Base-by-base conservation (phyloP, 2,888 invertebrate species). In the Lasioglossum calceatum region DNA sequence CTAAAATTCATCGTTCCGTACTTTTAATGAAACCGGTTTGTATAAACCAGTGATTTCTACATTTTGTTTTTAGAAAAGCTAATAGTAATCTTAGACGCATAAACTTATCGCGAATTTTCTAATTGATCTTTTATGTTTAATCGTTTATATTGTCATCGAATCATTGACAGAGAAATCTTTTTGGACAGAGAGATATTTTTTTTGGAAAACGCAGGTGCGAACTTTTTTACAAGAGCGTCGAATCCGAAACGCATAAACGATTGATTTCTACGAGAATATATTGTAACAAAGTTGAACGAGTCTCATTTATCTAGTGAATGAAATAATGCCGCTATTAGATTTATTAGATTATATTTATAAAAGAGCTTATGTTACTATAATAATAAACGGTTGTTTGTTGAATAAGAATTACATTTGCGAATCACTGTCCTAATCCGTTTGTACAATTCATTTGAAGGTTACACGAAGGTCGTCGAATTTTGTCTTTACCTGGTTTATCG, bases 311-410 rank as follows among this genome's bases (percentile, higher is more conserved):
- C 36, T 84, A 82, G 77, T 58, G 47, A 76, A 82, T 79, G 10
- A 67, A 77, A 54, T 67, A 23, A 61, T 81, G 47, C 75, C 76
- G 80, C 47, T 82, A 73, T 72, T 85, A 84, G 85, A 82, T 89
- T 75, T 89, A 86, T 87, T 91, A 90, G 81, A 85, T 76, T 86
- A 77, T 91, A 90, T 86, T 88, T 82, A 79, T 67, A 67, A 81
- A 71, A 84, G 64, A 84, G 74, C 77, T 81, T 84, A 87, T 87
- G 72, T 86, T 84, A 84, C 44, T 84, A 64, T 88, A 86, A 81
- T 77, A 91, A 90, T 90, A 91, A 90, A 89, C 71, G 36, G 50
- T 87, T 91, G 84, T 89, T 85, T 87, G 83, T 89, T 87, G 70
- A 87, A n/a, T 84, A 89, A 80, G 67, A 75, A 54, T 39, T 47